Evolutionary conservation across 2,797 vertebrate species (phyloP).

Genomic region (Myripristis murdjan): DNA sequence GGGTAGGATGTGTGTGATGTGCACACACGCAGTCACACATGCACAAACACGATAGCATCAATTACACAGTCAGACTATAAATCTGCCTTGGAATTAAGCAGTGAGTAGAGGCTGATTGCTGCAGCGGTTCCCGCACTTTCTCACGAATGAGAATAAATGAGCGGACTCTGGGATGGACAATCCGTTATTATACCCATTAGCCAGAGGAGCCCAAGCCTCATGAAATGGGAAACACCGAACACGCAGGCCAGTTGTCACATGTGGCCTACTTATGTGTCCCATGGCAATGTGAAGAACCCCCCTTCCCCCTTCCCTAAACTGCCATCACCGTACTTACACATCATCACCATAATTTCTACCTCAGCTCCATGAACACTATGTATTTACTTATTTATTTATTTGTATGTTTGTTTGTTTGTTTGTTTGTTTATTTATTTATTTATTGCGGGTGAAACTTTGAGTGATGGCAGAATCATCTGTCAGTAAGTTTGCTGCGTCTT

Average conservation of each 20-base stretch:
- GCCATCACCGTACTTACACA: conserved; percentile 49
- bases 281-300: conserved; percentile 55
- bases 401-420: too few relatives aligned
- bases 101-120: conserved; percentile 91
- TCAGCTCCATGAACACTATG: too few relatives aligned
- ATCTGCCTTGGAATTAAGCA: conserved; percentile 92
- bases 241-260: conserved; percentile 49
- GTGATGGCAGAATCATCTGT: conserved; percentile 66
- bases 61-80: conserved; percentile 92
- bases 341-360: not conserved
- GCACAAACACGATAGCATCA: conserved; percentile 80
- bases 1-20: conserved; percentile 30
- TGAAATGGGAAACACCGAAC: conserved; percentile 56
- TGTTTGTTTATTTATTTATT: conserved; percentile 29
- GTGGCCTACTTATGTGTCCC: conserved; percentile 67
- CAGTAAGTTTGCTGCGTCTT: conserved; percentile 60
- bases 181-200: conserved; percentile 95
- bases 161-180: conserved; percentile 89
- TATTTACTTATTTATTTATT: too few relatives aligned
- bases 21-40: conserved; percentile 15
- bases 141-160: conserved; percentile 94
- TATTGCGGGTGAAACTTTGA: conserved; percentile 58
- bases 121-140: conserved; percentile 88
- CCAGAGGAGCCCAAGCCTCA: conserved; percentile 81
- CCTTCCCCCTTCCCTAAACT: not conserved